Percentiles rank a stretch among this genome's conserved stretches.
Evolutionary conservation across 1,140 invertebrate genomes (phyloP).

Genomic region (Thaumetopoea pityocampa): DNA sequence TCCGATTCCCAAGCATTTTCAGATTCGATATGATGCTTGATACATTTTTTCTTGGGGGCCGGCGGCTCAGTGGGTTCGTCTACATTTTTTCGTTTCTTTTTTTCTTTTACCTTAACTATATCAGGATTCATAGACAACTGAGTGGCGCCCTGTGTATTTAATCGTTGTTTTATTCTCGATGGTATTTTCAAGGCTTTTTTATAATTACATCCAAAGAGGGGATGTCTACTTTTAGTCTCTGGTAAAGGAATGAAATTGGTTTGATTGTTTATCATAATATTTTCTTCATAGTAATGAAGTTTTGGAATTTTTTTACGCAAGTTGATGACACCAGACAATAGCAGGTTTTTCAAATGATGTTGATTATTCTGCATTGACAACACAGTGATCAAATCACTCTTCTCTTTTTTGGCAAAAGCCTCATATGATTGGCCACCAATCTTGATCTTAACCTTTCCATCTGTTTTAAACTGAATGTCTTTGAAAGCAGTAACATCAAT

Average conservation of each 20-base stretch:
- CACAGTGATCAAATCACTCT: slow-evolving; percentile 20
- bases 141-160: slow-evolving; percentile 22
- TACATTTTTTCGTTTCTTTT: slow-evolving; percentile 37
- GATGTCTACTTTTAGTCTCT: slow-evolving; percentile 58
- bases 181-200: slow-evolving; percentile 48
- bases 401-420: slow-evolving; percentile 22
- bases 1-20: slow-evolving; percentile 54
- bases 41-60: slow-evolving; percentile 33
- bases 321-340: slow-evolving; percentile 28
- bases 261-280: slow-evolving; percentile 34
- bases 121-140: slow-evolving; percentile 12
- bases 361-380: slow-evolving; percentile 21
- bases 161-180: slow-evolving; percentile 23
- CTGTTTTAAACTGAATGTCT: slow-evolving; percentile 27
- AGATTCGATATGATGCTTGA: slow-evolving; percentile 34
- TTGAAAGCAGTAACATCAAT: slow-evolving; percentile 33
- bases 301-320: slow-evolving; percentile 52
- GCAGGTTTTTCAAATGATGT: slow-evolving; percentile 34
- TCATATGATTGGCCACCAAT: slow-evolving; percentile 44
- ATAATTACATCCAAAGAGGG: slow-evolving; percentile 55
- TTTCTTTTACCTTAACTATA: slow-evolving; percentile 27
- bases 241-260: slow-evolving; percentile 49
- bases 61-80: slow-evolving; percentile 19
- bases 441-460: slow-evolving; percentile 52
- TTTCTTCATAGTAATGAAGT: slow-evolving; percentile 36